These are phyloP conservation scores for Tarsius wallacei DNA, from an alignment of 2,797 vertebrate species.

Conservation along the genomic window DNA sequence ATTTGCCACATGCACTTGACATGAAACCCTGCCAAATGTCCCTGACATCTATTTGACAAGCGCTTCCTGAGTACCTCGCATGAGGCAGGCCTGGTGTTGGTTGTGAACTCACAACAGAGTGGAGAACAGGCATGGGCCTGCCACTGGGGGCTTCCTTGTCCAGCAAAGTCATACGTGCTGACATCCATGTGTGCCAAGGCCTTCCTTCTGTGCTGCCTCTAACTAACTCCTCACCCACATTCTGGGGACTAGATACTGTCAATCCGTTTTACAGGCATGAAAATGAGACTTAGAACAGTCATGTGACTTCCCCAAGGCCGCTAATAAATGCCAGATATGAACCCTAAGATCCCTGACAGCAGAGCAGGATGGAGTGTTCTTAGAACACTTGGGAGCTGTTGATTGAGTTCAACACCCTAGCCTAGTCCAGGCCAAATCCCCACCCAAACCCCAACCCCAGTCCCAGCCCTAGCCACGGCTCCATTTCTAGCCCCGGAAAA, in stretches of 20 bases:
- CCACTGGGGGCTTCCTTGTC: rapidly evolving
- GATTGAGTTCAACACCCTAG: background rate
- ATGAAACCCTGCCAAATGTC: background rate
- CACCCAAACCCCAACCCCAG: background rate
- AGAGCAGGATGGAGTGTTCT: background rate
- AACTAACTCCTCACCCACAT: too few relatives aligned
- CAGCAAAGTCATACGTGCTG: background rate
- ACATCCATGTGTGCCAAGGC: rapidly evolving
- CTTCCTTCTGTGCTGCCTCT: background rate
- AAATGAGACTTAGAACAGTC: background rate
- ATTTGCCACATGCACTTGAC: background rate
- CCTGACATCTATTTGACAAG: background rate
- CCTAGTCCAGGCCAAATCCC: background rate
- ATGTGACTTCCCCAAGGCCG: background rate
- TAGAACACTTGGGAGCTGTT: background rate
- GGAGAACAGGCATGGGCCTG: background rate
- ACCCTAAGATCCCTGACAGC: too few relatives aligned
- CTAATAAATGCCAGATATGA: background rate
- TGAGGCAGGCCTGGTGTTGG: background rate
- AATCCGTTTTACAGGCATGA: background rate
- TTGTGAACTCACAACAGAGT: background rate
- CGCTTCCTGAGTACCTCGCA: background rate
- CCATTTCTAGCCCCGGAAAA: background rate
- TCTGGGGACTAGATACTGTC: background rate
- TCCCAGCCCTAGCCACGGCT: background rate